Evolutionary conservation across 2,113 vertebrate genomes (phyloP).

Genomic region (Psittacus erithacus): DNA sequence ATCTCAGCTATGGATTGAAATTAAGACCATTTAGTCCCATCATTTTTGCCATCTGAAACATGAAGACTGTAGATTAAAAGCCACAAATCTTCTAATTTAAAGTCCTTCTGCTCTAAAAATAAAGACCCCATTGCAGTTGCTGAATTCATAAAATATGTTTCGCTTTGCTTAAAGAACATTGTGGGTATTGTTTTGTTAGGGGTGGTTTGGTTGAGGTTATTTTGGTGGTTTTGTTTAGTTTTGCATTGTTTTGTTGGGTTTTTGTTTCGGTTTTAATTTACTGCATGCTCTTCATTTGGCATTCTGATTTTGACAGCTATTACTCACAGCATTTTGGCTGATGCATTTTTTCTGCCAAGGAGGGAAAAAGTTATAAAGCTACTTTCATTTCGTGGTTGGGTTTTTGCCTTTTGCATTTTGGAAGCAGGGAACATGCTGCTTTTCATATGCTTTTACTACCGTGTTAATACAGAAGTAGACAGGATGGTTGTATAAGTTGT

Average conservation of each 20-base stretch:
- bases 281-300: conserved; percentile 26
- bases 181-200: neutral
- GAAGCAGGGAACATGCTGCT: neutral
- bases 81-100: neutral
- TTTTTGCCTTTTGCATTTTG: neutral
- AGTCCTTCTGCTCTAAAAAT: neutral
- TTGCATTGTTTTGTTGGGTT: neutral
- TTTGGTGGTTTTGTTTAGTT: neutral
- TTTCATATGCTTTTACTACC: conserved; percentile 15
- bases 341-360: neutral
- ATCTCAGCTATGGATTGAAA: neutral
- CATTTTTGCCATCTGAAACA: neutral
- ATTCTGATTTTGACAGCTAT: conserved; percentile 35
- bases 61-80: neutral
- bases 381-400: conserved; percentile 10
- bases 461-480: conserved; percentile 8
- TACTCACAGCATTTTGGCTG: conserved; percentile 68
- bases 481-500: neutral
- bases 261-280: neutral
- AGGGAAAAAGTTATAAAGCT: neutral
- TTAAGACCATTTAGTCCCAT: neutral
- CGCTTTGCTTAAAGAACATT: neutral
- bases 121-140: neutral
- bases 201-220: neutral
- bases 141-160: conserved; percentile 1